These are phyloP conservation scores for Zaprionus nigranus DNA, from an alignment of 1,140 invertebrate species.

Conservation along the genomic window DNA sequence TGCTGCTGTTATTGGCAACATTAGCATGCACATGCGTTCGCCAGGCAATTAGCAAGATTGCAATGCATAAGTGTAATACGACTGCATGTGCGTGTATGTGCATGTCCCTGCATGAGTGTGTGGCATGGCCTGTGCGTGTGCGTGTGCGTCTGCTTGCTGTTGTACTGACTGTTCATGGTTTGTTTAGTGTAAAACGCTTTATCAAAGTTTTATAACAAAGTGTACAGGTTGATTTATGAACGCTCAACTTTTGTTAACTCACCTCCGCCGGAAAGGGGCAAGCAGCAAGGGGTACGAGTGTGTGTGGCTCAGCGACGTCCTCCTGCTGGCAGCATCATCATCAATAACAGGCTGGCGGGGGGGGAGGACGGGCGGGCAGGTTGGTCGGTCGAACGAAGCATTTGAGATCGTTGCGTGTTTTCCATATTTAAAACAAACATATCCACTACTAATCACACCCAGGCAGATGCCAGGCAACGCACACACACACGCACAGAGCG, in stretches of 20 bases:
- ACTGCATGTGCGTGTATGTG: constrained; percentile 12
- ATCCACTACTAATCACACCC: constrained; percentile 75
- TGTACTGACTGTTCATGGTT: constrained; percentile 4
- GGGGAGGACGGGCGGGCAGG: background rate
- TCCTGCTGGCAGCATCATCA: constrained; percentile 60
- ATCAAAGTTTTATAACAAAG: constrained; percentile 82
- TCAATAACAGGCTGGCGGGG: constrained; percentile 56
- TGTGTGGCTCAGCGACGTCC: background rate
- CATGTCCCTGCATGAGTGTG: constrained; percentile 16
- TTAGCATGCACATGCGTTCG: constrained; percentile 68
- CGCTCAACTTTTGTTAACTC: constrained; percentile 81
- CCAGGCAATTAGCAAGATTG: constrained; percentile 81
- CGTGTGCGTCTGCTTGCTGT: background rate
- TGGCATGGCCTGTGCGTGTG: background rate
- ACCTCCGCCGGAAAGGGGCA: constrained; percentile 42
- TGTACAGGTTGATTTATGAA: constrained; percentile 75
- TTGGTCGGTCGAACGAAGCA: constrained; percentile 6
- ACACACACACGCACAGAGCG: background rate
- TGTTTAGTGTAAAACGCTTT: constrained; percentile 74
- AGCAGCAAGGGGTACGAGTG: background rate
- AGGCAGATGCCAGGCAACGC: constrained; percentile 25
- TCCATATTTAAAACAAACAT: constrained; percentile 80
- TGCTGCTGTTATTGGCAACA: constrained; percentile 40
- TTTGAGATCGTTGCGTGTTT: constrained; percentile 55
- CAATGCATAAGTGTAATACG: constrained; percentile 59